Evolutionary conservation across 2,888 invertebrate genomes (phyloP).

Genomic region (Apeira syringaria): DNA sequence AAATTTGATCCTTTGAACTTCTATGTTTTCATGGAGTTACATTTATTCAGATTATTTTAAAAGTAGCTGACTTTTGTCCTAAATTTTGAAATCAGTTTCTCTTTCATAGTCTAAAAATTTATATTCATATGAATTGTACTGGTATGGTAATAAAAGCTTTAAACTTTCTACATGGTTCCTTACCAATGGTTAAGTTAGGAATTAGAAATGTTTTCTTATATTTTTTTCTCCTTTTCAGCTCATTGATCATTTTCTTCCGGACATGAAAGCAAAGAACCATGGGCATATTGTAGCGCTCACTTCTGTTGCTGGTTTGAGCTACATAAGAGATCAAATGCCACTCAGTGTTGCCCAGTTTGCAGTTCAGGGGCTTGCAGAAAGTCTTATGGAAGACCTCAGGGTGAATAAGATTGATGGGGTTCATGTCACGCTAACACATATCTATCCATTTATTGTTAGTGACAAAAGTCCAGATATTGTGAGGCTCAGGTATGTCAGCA

Average conservation of each 20-base stretch:
- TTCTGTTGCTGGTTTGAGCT: slow-evolving; percentile 85
- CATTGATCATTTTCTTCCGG: slow-evolving; percentile 83
- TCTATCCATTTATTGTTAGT: slow-evolving; percentile 85
- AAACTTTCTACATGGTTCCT: too few species aligned
- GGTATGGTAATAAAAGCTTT: too few species aligned
- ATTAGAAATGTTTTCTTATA: too few species aligned
- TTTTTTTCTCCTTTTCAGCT: slow-evolving; percentile 68
- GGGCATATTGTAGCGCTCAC: slow-evolving; percentile 86
- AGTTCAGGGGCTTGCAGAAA: slow-evolving; percentile 86
- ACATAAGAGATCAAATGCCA: slow-evolving; percentile 83
- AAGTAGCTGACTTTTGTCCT: too few species aligned
- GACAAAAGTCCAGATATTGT: slow-evolving; percentile 78
- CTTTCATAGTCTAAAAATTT: too few species aligned
- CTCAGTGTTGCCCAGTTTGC: slow-evolving; percentile 87
- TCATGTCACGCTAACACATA: slow-evolving; percentile 83
- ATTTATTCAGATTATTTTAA: too few species aligned
- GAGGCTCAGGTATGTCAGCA: slow-evolving; percentile 78
- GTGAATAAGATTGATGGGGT: slow-evolving; percentile 81
- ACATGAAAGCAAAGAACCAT: slow-evolving; percentile 82
- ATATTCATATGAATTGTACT: too few species aligned
- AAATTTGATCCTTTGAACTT: too few species aligned
- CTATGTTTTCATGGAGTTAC: neutral
- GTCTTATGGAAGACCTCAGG: slow-evolving; percentile 84
- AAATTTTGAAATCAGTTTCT: too few species aligned
- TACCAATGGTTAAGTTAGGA: too few species aligned